These are phyloP conservation scores for Prunella fulvescens DNA, from an alignment of 2,113 vertebrate genomes.

Conservation along the genomic window DNA sequence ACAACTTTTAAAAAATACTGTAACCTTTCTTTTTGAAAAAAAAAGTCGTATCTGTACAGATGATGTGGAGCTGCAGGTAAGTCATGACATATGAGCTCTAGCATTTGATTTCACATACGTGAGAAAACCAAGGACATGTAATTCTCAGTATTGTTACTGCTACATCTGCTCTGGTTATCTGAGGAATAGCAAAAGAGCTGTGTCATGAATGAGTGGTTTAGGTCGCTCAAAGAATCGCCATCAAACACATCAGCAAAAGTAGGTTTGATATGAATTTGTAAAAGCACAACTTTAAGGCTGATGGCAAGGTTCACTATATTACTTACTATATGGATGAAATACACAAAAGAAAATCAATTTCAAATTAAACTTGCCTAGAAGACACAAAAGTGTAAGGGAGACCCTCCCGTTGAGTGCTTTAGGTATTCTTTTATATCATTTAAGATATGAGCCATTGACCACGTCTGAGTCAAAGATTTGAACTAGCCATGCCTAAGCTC, in stretches of 20 bases:
- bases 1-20: background rate
- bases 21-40: background rate
- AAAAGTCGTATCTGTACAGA: background rate
- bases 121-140: background rate
- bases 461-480: rapidly evolving
- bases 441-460: rapidly evolving
- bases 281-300: background rate
- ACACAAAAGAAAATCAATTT: background rate
- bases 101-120: background rate
- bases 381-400: background rate
- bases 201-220: background rate
- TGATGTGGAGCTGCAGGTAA: background rate
- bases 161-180: background rate
- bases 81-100: background rate
- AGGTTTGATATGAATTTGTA: background rate
- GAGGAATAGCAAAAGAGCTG: background rate
- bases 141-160: background rate
- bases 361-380: background rate
- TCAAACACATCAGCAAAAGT: background rate
- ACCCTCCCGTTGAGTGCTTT: background rate
- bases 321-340: background rate
- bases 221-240: background rate
- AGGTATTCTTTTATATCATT: background rate
- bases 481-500: background rate
- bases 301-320: background rate